Base-by-base conservation (phyloP, 2,113 vertebrate species). In the Ochotona curzoniae region DNA sequence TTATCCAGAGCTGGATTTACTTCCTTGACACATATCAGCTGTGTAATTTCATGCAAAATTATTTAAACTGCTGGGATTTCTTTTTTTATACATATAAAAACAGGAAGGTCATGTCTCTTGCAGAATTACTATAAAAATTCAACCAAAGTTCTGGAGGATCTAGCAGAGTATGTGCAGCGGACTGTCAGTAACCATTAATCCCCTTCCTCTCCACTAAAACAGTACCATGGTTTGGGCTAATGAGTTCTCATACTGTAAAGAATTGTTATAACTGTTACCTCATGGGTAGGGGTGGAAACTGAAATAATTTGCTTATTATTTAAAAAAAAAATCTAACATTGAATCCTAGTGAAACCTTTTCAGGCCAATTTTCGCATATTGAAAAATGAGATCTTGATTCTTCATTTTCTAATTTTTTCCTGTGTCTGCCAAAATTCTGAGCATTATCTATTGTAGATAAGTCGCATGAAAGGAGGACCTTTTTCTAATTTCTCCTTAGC, bases 31-130 rank as follows among this genome's bases (percentile, higher is more conserved):
- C 12, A 57, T 67, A 28, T 83, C 64, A 67, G 44, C 28, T 91
- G 17, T 67, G 71, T 61, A 47, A 86, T 80, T 74, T 78, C 74
- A 32, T 75, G 54, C 70, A 83, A 91, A 76, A 57, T 79, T 83
- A 82, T 78, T 85, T 78, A 60, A 69, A 67, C 8, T 47, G 25
- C 15, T 70, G 81, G n/a, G 26, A 7, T 92, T 67, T 25, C 71
- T 11, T 57, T 57, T 57, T 57, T 57, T 20, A n/a, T n/a, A n/a
- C n/a, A n/a, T 49, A 25, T 26, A 60, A 86, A 91, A 91, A 70
- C 2, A 87, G 9, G 6, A 54, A 38, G 60, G 30, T 8, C 47
- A 67, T 7, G 7, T 85, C 28, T 88, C n/a, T 88, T 83, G 35
- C 2, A 90, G n/a, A 51, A 35, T 64, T 76, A 26, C 25, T 78